Evolutionary conservation across 2,113 vertebrate genomes (phyloP).

Genomic region (Hiodon alosoides): DNA sequence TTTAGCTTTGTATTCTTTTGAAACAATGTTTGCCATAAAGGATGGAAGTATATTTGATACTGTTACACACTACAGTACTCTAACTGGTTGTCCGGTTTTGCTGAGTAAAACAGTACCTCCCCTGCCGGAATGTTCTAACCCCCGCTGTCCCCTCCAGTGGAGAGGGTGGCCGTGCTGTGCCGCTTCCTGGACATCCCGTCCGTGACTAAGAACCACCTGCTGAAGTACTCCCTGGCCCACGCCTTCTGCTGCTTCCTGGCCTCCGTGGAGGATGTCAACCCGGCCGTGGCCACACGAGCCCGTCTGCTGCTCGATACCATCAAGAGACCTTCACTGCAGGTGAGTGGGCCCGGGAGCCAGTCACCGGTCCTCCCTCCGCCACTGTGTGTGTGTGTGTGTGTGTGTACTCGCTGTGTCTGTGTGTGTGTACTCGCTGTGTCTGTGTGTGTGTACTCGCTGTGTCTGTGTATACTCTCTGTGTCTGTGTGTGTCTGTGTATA

Average conservation of each 20-base stretch:
- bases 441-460: no score
- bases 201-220: slow-evolving; percentile 93
- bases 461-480: no score
- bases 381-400: no score
- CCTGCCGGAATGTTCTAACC: neutral
- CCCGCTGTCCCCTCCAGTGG: slow-evolving; percentile 60
- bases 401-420: no score
- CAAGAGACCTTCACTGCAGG: slow-evolving; percentile 91
- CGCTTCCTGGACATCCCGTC: slow-evolving; percentile 95
- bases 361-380: no score
- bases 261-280: slow-evolving; percentile 95
- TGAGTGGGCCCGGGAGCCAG: slow-evolving; percentile 28
- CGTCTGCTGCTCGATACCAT: slow-evolving; percentile 90
- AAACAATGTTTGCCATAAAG: no score
- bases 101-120: neutral
- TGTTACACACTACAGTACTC: no score
- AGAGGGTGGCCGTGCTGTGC: slow-evolving; percentile 93
- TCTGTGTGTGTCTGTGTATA: no score
- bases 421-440: no score
- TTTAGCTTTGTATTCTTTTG: no score
- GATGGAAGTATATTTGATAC: no score
- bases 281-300: slow-evolving; percentile 91
- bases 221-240: slow-evolving; percentile 93
- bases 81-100: no score
- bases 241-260: slow-evolving; percentile 96